phyloP scores from a whole-genome alignment of 2,797 vertebrate genomes.

The Emydoidea blandingii region DNA sequence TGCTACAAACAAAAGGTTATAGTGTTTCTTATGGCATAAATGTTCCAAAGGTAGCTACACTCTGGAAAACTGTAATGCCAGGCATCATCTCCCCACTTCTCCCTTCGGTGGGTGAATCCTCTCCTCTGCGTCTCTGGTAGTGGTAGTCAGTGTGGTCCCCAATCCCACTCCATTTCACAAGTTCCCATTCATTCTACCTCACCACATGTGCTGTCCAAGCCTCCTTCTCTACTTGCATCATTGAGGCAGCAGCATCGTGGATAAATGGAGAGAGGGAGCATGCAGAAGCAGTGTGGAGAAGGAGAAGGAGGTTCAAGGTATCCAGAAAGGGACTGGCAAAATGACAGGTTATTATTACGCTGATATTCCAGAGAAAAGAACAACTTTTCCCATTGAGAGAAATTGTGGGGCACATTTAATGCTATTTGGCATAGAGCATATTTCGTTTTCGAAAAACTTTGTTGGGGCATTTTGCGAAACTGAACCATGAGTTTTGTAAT shows the following conservation, averaged over 20 bases:
- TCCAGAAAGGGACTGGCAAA: not conserved
- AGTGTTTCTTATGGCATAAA: not conserved
- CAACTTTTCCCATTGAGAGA: not conserved
- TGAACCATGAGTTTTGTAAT: not conserved
- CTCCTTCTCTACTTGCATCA: not conserved
- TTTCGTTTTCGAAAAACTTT: not conserved
- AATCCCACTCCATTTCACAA: not conserved
- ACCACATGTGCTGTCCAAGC: accelerated
- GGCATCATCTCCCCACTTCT: not conserved
- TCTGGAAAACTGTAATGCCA: not conserved
- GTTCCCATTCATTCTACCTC: not conserved
- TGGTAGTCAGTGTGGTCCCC: not conserved
- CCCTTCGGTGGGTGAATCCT: not conserved
- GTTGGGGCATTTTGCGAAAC: not conserved
- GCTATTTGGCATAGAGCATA: too few relatives aligned
- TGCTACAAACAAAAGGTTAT: not conserved
- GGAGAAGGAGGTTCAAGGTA: not conserved
- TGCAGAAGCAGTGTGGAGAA: not conserved
- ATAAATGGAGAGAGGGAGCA: accelerated
- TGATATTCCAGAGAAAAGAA: not conserved
- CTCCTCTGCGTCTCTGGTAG: accelerated
- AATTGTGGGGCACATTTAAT: not conserved
- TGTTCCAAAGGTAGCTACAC: not conserved
- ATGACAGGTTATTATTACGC: not conserved
- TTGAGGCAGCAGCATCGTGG: not conserved